These are phyloP conservation scores for Ylistrum balloti DNA, from an alignment of 1,140 invertebrate genomes.

Conservation along the genomic window DNA sequence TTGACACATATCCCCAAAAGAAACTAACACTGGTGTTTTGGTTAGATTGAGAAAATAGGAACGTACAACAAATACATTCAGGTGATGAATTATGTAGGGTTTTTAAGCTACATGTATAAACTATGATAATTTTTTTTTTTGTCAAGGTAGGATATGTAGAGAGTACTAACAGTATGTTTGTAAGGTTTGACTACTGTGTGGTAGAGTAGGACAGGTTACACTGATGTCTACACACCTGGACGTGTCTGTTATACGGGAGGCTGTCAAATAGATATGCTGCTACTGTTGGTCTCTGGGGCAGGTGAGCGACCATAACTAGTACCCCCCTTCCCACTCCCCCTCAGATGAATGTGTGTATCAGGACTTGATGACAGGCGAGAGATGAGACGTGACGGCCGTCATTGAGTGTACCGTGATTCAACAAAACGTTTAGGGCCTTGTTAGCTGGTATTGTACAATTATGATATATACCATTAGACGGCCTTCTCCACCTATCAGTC, in stretches of 20 bases:
- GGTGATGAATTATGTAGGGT: neutral
- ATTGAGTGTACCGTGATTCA: conserved; percentile 17
- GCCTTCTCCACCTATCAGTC: neutral
- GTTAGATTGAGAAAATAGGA: conserved; percentile 28
- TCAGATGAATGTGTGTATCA: conserved; percentile 31
- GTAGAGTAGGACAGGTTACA: neutral
- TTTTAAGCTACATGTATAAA: neutral
- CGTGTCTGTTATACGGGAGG: conserved; percentile 12
- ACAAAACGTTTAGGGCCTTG: conserved; percentile 33
- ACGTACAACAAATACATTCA: neutral
- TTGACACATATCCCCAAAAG: conserved; percentile 2
- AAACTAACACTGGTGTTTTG: conserved; percentile 11
- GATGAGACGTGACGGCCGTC: conserved; percentile 31
- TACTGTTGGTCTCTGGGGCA: neutral
- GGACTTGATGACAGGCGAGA: conserved; percentile 2
- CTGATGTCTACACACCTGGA: neutral
- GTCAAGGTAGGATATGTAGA: neutral
- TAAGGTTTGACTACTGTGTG: too few relatives aligned
- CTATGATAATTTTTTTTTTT: neutral
- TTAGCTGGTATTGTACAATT: conserved; percentile 23
- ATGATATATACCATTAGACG: conserved; percentile 9
- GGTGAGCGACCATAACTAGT: conserved; percentile 24
- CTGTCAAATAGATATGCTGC: conserved; percentile 33
- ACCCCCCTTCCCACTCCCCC: neutral
- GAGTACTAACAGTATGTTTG: neutral